These are phyloP conservation scores for Scarus forsteni DNA, from an alignment of 2,797 vertebrate genomes.

Conservation along the genomic window DNA sequence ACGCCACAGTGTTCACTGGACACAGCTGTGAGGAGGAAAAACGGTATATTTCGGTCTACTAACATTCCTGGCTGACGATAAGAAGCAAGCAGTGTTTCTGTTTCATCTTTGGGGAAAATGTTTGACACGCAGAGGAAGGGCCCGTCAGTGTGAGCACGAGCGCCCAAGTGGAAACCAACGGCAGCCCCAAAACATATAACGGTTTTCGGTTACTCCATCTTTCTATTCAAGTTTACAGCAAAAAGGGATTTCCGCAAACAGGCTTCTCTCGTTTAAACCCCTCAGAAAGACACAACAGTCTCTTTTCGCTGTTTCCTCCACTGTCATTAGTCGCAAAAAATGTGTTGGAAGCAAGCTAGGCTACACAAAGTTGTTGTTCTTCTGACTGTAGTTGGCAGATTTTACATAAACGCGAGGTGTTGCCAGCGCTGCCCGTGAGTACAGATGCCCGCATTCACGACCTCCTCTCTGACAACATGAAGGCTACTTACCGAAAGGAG, in stretches of 20 bases:
- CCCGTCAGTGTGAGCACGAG: slow-evolving; percentile 15
- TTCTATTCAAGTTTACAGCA: slow-evolving; percentile 52
- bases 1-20: not conserved
- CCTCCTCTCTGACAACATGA: slow-evolving; percentile 14
- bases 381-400: not conserved
- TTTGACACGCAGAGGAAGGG: slow-evolving; percentile 41
- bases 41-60: not conserved
- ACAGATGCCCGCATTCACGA: slow-evolving; percentile 33
- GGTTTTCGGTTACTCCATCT: slow-evolving; percentile 54
- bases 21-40: not conserved
- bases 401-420: slow-evolving; percentile 14
- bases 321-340: slow-evolving; percentile 16
- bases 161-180: slow-evolving; percentile 37
- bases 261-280: not conserved
- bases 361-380: slow-evolving; percentile 14
- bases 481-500: slow-evolving; percentile 67
- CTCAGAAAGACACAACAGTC: not conserved
- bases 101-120: not conserved
- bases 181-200: slow-evolving; percentile 60
- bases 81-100: not conserved
- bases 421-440: slow-evolving; percentile 10
- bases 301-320: not conserved
- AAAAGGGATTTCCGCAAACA: slow-evolving; percentile 58
- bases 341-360: slow-evolving; percentile 25
- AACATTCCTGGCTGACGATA: not conserved